Conservation (phyloP, 1,140 invertebrate genomes). For the Melitaea cinxia region DNA sequence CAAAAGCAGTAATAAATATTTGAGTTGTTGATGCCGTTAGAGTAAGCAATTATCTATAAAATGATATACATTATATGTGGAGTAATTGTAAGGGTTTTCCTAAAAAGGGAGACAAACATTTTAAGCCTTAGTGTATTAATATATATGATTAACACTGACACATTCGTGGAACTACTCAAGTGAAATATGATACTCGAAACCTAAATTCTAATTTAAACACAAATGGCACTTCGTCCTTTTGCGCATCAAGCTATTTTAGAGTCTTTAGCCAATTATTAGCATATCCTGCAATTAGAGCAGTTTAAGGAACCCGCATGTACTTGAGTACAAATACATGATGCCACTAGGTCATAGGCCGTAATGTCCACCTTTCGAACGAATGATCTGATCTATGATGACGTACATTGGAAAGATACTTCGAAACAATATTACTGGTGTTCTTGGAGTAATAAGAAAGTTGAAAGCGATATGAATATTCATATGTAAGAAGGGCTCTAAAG, state of each 20-base stretch:
- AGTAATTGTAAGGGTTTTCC: too few relatives aligned
- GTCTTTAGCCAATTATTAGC: slow-evolving; percentile 70
- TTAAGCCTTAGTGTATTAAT: too few relatives aligned
- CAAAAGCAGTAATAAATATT: too few relatives aligned
- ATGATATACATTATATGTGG: too few relatives aligned
- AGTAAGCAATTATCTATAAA: too few relatives aligned
- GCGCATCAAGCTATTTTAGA: slow-evolving; percentile 41
- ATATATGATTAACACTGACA: too few relatives aligned
- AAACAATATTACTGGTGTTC: neutral
- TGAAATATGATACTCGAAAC: neutral
- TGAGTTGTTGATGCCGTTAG: too few relatives aligned
- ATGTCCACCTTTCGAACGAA: slow-evolving; percentile 1
- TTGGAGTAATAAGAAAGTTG: neutral
- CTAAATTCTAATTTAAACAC: slow-evolving; percentile 1
- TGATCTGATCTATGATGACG: neutral
- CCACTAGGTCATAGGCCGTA: slow-evolving; percentile 35
- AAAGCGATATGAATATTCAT: too few relatives aligned
- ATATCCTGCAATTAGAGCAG: slow-evolving; percentile 60
- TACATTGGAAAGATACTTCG: neutral
- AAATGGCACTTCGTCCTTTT: slow-evolving; percentile 12
- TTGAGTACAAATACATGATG: slow-evolving; percentile 25
- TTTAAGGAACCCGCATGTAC: slow-evolving; percentile 52
- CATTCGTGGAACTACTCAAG: neutral
- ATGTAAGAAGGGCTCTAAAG: too few relatives aligned
- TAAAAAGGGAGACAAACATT: too few relatives aligned